Evolutionary conservation across 2,888 invertebrate genomes (phyloP).

Genomic region (Protonemura montana): DNA sequence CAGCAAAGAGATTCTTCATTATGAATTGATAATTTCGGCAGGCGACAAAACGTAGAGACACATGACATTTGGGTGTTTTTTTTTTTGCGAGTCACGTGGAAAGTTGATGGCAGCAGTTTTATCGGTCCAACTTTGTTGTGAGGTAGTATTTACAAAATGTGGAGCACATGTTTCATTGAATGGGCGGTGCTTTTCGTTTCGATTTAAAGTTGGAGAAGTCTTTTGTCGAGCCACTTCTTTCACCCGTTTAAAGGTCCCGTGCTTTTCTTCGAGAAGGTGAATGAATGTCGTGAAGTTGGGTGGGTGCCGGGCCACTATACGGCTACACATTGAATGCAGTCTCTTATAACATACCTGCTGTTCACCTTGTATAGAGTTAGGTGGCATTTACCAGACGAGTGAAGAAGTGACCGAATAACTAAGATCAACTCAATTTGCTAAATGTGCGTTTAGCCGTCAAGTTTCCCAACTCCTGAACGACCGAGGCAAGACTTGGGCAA

Average conservation of each 20-base stretch:
- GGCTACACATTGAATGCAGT: not conserved
- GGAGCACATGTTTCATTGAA: constrained; percentile 7
- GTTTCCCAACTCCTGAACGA: no score
- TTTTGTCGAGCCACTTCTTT: not conserved
- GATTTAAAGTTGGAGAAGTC: not conserved
- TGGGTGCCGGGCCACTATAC: not conserved
- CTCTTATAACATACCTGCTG: not conserved
- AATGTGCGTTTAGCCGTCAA: no score
- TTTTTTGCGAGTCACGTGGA: not conserved
- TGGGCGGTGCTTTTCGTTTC: not conserved
- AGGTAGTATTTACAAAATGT: not conserved
- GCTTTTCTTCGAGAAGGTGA: constrained; percentile 1
- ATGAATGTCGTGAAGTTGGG: not conserved
- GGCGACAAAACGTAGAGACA: no score
- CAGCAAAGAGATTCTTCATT: no score
- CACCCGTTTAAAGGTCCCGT: not conserved
- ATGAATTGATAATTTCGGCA: no score
- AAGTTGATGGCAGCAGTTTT: not conserved
- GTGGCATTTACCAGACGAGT: not conserved
- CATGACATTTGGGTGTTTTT: no score
- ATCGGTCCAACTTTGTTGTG: not conserved
- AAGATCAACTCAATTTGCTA: no score
- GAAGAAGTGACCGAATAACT: not conserved
- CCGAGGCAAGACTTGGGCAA: no score
- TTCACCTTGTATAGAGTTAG: not conserved